phyloP scores from a whole-genome alignment of 2,113 vertebrate genomes.

The Bungarus multicinctus region DNA sequence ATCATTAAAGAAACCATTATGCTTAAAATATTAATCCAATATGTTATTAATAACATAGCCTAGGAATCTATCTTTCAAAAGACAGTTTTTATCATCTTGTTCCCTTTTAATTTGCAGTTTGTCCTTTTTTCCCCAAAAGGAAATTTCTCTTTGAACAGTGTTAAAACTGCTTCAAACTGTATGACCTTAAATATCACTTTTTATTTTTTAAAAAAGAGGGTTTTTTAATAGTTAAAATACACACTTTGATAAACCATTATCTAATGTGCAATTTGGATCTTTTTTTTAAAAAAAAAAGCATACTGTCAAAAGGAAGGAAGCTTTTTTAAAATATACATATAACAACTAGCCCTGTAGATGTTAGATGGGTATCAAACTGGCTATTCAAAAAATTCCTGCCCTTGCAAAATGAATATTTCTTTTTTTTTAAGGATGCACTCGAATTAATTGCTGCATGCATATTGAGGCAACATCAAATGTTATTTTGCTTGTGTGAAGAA shows the following conservation, averaged over 20 bases:
- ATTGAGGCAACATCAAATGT: background rate
- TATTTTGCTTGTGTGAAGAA: background rate
- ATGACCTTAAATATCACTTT: slow-evolving; percentile 30
- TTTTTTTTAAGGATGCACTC: background rate
- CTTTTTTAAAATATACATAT: background rate
- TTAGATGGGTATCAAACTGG: background rate
- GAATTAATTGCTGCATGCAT: background rate
- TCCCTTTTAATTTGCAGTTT: slow-evolving; percentile 56
- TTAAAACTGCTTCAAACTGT: slow-evolving; percentile 24
- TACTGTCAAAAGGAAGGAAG: background rate
- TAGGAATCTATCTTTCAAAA: slow-evolving; percentile 55
- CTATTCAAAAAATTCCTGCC: background rate
- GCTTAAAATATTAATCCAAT: slow-evolving; percentile 64
- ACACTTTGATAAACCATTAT: background rate
- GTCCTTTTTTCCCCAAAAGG: slow-evolving; percentile 53
- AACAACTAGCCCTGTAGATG: background rate
- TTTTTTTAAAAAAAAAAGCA: background rate
- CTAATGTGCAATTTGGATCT: background rate
- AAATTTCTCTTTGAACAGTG: slow-evolving; percentile 47
- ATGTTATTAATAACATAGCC: slow-evolving; percentile 54
- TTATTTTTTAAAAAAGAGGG: slow-evolving; percentile 16
- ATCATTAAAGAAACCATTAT: slow-evolving; percentile 40
- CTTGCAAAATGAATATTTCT: background rate
- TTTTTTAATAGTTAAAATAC: slow-evolving; percentile 21
- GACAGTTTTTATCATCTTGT: slow-evolving; percentile 53